Base-by-base conservation (phyloP, 1,140 invertebrate species). In the Macrosteles quadrilineatus region DNA sequence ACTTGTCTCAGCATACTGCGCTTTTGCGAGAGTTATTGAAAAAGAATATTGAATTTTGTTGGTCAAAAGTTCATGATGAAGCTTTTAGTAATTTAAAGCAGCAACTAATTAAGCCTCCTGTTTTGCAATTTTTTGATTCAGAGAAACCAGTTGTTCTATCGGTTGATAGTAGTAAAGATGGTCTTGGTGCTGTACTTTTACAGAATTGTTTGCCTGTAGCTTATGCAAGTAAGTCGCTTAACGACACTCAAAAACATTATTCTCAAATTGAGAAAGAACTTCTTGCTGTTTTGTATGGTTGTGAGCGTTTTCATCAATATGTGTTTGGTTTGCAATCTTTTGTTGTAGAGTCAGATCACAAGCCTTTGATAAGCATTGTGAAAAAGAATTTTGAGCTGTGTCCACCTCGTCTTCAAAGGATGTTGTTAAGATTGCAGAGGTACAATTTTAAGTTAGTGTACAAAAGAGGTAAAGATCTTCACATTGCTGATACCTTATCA, bases 221-320 rank as follows among this genome's bases (percentile, higher is more conserved):
- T 17, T 43, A 43, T 43, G 9, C 36, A 43, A 11, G 9, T 43
- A 43, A 43, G 17, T 9, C 36, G 9, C 17, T 43, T 9, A 43
- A 17, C 70, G 19, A 70, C 75, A 2, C n/a, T n/a, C 77, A 83
- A 72, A 69, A 75, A 67, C 73, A 74, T 17, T 83, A 83, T 71
- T 73, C 77, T 12, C 78, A 81, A 64, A 81, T 82, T 11, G 80
- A n/a, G n/a, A n/a, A n/a, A n/a, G 81, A 84, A 74, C 72, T 75
- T 2, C 72, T 81, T 3, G 79, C 76, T 53, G 75, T 83, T 6
- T 68, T 72, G 32, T 78, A 72, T 71, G 74, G 72, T 17, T 74
- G 67, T 62, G 70, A 78, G 63, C 75, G 75, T 67, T 84, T 82
- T 77, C 6, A 50, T 23, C 47, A 50, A 23, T 50, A 19, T 50